Conservation (phyloP, 2,888 invertebrate species). For the Habrosyne pyritoides region DNA sequence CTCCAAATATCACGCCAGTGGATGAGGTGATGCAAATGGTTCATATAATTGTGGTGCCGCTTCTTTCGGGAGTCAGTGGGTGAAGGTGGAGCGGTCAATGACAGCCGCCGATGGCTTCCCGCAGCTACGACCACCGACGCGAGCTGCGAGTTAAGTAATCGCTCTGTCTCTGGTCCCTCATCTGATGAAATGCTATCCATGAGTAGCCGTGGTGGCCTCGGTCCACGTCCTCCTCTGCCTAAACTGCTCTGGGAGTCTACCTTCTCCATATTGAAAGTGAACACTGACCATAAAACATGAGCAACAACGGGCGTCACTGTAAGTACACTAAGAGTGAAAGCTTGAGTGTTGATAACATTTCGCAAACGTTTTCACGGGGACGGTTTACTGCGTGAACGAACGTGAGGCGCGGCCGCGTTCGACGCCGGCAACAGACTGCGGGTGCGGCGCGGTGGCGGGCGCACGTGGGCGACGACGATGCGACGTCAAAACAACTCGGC, state of each 20-base stretch:
- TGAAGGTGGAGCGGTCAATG: slow-evolving; percentile 78
- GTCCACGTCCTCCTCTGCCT: slow-evolving; percentile 48
- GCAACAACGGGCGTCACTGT: slow-evolving; percentile 34
- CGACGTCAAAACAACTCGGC: slow-evolving; percentile 56
- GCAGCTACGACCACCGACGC: slow-evolving; percentile 58
- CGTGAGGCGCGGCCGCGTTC: slow-evolving; percentile 55
- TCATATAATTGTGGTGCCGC: slow-evolving; percentile 74
- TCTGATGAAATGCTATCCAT: slow-evolving; percentile 76
- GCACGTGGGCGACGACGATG: slow-evolving; percentile 62
- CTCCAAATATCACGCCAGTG: slow-evolving; percentile 80
- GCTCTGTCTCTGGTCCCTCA: slow-evolving; percentile 75
- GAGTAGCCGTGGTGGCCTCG: slow-evolving; percentile 62
- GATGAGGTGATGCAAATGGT: slow-evolving; percentile 74
- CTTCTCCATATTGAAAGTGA: slow-evolving; percentile 59
- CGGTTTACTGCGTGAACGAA: slow-evolving; percentile 34
- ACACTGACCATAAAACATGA: slow-evolving; percentile 42
- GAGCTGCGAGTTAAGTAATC: slow-evolving; percentile 60
- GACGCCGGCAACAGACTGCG: slow-evolving; percentile 62
- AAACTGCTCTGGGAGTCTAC: slow-evolving; percentile 59
- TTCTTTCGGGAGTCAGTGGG: slow-evolving; percentile 78
- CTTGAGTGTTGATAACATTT: slow-evolving; percentile 58
- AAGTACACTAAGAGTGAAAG: slow-evolving; percentile 35
- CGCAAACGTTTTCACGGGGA: slow-evolving; percentile 40
- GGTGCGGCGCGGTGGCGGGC: slow-evolving; percentile 35
- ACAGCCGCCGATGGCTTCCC: slow-evolving; percentile 60